A percentile compares a stretch with the other conserved stretches of the same genome.
Evolutionary conservation across 2,113 vertebrate genomes (phyloP).

Genomic region (Albula goreensis): DNA sequence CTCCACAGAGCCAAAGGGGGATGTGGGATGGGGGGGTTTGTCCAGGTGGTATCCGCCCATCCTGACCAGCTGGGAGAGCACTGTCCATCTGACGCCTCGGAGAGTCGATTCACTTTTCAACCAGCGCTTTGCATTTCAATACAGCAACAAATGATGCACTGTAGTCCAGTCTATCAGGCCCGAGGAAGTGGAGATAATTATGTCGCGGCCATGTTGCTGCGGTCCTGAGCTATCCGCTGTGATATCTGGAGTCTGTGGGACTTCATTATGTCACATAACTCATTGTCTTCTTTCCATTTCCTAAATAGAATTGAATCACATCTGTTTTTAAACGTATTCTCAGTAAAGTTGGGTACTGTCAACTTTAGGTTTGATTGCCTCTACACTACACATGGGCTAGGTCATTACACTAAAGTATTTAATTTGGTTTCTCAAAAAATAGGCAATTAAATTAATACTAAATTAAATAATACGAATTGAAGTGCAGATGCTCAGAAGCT

Average conservation of each 20-base stretch:
- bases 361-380: neutral
- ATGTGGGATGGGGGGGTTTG: neutral
- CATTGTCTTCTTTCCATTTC: neutral
- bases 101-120: neutral
- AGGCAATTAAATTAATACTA: too few relatives aligned
- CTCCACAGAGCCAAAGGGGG: neutral
- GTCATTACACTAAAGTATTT: too few relatives aligned
- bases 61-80: neutral
- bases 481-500: too few relatives aligned
- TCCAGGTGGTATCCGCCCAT: neutral
- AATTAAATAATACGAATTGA: too few relatives aligned
- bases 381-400: too few relatives aligned
- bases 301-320: neutral
- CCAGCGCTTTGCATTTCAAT: conserved; percentile 3
- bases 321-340: neutral
- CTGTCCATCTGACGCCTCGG: neutral
- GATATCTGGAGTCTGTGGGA: neutral
- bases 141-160: conserved; percentile 5
- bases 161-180: neutral
- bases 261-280: neutral
- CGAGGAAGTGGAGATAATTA: neutral
- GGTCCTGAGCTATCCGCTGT: neutral
- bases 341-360: neutral
- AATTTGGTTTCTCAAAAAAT: too few relatives aligned
- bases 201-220: neutral